Percentiles rank a stretch among this genome's conserved stretches.
Conservation (phyloP, 2,888 invertebrate species). For the Lasiommata megera region DNA sequence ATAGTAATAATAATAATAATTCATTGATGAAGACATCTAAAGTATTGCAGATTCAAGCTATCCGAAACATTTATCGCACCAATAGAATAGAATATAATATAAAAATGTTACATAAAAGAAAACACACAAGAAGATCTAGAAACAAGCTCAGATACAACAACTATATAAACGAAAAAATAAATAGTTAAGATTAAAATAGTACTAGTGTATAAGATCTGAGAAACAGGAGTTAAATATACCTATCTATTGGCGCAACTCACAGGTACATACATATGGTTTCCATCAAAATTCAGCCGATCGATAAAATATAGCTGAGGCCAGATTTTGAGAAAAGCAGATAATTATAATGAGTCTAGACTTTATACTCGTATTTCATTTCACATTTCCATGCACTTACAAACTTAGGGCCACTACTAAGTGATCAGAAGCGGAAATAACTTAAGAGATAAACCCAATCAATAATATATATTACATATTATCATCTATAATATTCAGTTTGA, state of each 20-base stretch:
- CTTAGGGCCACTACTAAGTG: constrained; percentile 25
- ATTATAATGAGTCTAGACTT: constrained; percentile 46
- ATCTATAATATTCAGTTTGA: constrained; percentile 42
- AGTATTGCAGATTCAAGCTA: constrained; percentile 52
- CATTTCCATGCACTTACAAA: constrained; percentile 41
- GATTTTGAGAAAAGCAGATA: constrained; percentile 56
- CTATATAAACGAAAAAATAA: constrained; percentile 32
- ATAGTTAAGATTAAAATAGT: constrained; percentile 23
- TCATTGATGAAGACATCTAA: constrained; percentile 33
- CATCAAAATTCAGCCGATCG: constrained; percentile 55
- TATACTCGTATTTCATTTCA: constrained; percentile 53
- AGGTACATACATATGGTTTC: constrained; percentile 68
- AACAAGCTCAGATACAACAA: constrained; percentile 30
- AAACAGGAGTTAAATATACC: constrained; percentile 33
- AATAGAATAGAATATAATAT: constrained; percentile 44
- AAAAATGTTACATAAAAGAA: not conserved
- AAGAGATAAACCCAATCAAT: constrained; percentile 50
- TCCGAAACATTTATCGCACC: constrained; percentile 58
- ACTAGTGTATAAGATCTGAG: constrained; percentile 21
- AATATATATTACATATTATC: constrained; percentile 46
- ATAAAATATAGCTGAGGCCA: constrained; percentile 51
- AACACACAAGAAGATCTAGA: constrained; percentile 18
- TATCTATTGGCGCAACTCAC: constrained; percentile 68
- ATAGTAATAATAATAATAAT: not conserved
- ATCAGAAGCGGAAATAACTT: constrained; percentile 54